Base-by-base conservation (phyloP, 2,797 vertebrate genomes). In the Sebastiscus tertius region DNA sequence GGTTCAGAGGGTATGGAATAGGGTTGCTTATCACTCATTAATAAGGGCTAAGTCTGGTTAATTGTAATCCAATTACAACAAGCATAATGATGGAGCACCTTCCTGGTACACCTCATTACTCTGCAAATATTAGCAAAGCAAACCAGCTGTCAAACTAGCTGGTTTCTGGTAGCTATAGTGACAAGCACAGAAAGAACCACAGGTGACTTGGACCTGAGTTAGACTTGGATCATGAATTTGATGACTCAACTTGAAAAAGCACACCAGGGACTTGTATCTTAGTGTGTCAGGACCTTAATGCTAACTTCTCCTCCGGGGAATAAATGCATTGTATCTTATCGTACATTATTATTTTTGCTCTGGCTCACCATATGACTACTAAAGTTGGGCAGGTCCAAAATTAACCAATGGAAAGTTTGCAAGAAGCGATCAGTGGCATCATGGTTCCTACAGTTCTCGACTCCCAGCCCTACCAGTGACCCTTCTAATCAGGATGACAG, bases 11-110 rank as follows among this genome's bases (percentile, higher is more conserved):
- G 2, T 34, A 27, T 8, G 26, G 16, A 34, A 39, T 34, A 46
- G 27, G 72, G 66, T 42, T 61, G 58, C 33, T 33, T 63, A 22
- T 78, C 77, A 83, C 58, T 13, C 11, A 80, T 87, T 93, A 89
- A 91, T 89, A 87, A 85, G 87, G 87, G 87, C 89, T 92, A 91
- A 92, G 89, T 67, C 75, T 89, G 75, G 81, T 80, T 91, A 89
- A 58, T 59, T 63, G 42, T 69, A 64, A 34, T 56, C 46, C 64
- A 49, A 18, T 65, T 61, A 52, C 26, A 72, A 55, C 34, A 6
- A 46, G n/a, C 22, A 10, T 20, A 58, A n/a, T 80, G 58, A 55
- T 12, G n/a, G 54, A 60, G 31, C 69, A 54, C 55, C 20, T 73
- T 29, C 24, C 1, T 54, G 42, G 16, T 11, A 29, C 22, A 18